Percentiles rank a stretch among this genome's conserved stretches.
Evolutionary conservation across 2,113 vertebrate genomes (phyloP).

Genomic region (Tamias sibiricus): DNA sequence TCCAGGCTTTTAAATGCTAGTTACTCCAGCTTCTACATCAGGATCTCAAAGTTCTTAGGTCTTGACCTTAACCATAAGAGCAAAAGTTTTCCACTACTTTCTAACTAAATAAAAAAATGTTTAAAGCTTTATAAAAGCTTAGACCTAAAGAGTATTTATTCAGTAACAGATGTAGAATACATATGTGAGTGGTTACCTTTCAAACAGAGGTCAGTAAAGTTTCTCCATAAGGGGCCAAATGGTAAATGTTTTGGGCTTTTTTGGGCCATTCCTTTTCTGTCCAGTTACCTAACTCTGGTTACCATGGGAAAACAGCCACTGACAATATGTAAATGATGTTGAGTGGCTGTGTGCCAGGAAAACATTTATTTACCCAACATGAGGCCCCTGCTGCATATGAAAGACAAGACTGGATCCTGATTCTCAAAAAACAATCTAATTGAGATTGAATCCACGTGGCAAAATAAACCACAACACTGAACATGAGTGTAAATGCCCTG

Average conservation of each 20-base stretch:
- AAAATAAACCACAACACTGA: neutral
- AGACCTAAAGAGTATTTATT: neutral
- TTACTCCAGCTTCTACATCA: neutral
- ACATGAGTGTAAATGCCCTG: neutral
- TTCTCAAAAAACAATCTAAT: neutral
- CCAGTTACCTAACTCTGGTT: neutral
- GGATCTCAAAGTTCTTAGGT: neutral
- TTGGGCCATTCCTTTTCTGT: neutral
- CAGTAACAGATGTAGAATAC: neutral
- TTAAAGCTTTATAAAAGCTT: neutral
- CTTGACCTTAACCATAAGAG: neutral
- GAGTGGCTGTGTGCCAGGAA: neutral
- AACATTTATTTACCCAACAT: conserved; percentile 9
- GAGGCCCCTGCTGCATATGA: neutral
- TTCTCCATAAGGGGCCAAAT: neutral
- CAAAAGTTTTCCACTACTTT: neutral
- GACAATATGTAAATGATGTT: neutral
- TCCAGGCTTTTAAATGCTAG: neutral
- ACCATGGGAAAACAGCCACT: neutral
- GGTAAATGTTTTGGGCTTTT: neutral
- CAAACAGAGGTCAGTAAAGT: neutral
- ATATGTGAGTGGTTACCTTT: neutral
- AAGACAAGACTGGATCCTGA: neutral
- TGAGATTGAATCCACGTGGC: neutral
- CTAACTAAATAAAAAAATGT: neutral